Evolutionary conservation across 2,797 vertebrate genomes (phyloP), one percentile per base, ranked within the genome.

Genomic region (Lemur catta): DNA sequence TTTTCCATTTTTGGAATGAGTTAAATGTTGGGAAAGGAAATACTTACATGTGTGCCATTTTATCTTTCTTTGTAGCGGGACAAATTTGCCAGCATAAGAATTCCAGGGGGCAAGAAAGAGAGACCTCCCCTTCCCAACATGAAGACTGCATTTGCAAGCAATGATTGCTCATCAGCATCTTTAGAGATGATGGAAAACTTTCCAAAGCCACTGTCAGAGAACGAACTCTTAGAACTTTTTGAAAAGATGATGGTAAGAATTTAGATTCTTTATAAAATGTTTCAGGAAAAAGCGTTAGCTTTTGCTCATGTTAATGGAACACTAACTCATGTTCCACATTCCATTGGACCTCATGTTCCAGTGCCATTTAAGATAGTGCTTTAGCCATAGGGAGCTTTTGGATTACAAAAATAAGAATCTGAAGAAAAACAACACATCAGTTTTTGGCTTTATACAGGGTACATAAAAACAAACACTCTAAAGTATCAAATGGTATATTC

Each of bases 161-260:
- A 92, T 13, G 99, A 99, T 0, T 99, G 98, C 98, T 98, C 99
- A 24, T 97, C 95, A 28, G 97, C 97, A 22, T 96, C 98, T 24
- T 98, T 98, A 65, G 99, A 99, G 87, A 95, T 96, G 6, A 99
- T 99, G 65, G 99, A 99, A 69, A 98, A 99, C 91, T 98, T 99
- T 75, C 98, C 98, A 52, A 99, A 99, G 96, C 99, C 99, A 75
- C 98, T 99, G 17, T 99, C 99, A 0, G 99, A 99, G 96, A 99
- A 99, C 67, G 99, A 99, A 98, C 98, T 99, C 95, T 98, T 99
- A 97, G 98, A 98, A 0, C 98, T 99, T 48, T 99, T 99, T 98
- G 99, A 99, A 98, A 99, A 99, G 98, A 99, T 99, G 99, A 99
- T 99, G 99, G 99, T 99, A 99, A 98, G 98, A 84, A 46, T 88